Conservation (phyloP, 1,140 invertebrate species). For the Penaeus indicus region DNA sequence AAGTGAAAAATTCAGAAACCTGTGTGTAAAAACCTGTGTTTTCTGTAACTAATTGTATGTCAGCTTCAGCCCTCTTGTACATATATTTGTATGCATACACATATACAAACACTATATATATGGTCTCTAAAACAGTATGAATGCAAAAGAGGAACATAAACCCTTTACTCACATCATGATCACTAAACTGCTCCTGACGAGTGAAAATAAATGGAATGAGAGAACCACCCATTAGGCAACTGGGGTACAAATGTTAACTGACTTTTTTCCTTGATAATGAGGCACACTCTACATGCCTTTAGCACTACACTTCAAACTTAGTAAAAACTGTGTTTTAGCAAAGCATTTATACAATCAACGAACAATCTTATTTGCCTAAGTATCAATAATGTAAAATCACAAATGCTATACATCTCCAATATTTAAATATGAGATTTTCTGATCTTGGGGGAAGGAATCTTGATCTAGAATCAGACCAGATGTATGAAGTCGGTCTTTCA, state of each 20-base stretch:
- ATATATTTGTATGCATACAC: neutral
- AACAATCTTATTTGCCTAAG: too few relatives aligned
- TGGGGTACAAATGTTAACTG: neutral
- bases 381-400: too few relatives aligned
- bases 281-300: neutral
- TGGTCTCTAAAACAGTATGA: neutral
- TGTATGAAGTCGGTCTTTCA: neutral
- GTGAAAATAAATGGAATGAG: constrained; percentile 24
- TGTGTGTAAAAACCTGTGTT: too few relatives aligned
- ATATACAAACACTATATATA: neutral
- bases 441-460: too few relatives aligned
- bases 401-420: too few relatives aligned
- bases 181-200: constrained; percentile 54
- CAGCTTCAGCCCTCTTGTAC: neutral
- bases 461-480: neutral
- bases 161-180: constrained; percentile 58
- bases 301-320: too few relatives aligned
- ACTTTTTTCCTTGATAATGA: neutral
- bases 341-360: too few relatives aligned
- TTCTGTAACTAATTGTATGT: too few relatives aligned
- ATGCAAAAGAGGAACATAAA: neutral
- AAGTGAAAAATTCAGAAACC: too few relatives aligned
- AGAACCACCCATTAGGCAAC: constrained; percentile 44
- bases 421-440: too few relatives aligned
- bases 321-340: too few relatives aligned